These are phyloP conservation scores for Heteromormyrus szaboi DNA, from an alignment of 2,797 vertebrate species.

Conservation along the genomic window DNA sequence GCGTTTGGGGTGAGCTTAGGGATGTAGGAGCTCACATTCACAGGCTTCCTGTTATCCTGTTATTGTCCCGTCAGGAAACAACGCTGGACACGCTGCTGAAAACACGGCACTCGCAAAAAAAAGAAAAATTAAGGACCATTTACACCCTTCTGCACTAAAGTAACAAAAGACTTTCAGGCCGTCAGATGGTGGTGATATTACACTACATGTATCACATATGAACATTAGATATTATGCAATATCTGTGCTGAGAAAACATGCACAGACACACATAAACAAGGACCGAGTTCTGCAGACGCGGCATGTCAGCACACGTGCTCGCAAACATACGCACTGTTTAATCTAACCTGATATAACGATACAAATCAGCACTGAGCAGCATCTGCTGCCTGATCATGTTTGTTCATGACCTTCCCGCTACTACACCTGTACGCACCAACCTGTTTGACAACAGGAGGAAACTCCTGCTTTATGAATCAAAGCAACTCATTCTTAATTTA, in stretches of 20 bases:
- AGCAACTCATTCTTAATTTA: not conserved
- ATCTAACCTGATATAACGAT: not conserved
- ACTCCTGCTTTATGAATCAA: not conserved
- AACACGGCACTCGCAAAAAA: not conserved
- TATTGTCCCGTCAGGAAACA: slow-evolving; percentile 46
- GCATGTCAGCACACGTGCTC: not conserved
- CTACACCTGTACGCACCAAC: not conserved
- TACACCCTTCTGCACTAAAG: not conserved
- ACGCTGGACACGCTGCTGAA: slow-evolving; percentile 22
- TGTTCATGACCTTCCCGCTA: not conserved
- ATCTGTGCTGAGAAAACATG: not conserved
- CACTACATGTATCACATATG: not conserved
- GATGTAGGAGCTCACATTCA: slow-evolving; percentile 35
- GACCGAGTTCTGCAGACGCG: too few species aligned
- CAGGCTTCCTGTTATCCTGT: slow-evolving; percentile 59
- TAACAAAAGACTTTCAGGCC: not conserved
- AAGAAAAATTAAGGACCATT: not conserved
- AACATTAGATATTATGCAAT: not conserved
- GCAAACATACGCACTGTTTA: not conserved
- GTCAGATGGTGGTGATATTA: not conserved
- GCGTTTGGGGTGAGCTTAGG: not conserved
- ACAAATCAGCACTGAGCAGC: not conserved
- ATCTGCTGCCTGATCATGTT: not conserved
- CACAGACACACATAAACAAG: not conserved
- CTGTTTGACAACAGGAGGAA: not conserved